A percentile compares a stretch with the other conserved stretches of the same genome.
phyloP scores from a whole-genome alignment of 92 coral and sea anemone species.

The Muricea muricata region DNA sequence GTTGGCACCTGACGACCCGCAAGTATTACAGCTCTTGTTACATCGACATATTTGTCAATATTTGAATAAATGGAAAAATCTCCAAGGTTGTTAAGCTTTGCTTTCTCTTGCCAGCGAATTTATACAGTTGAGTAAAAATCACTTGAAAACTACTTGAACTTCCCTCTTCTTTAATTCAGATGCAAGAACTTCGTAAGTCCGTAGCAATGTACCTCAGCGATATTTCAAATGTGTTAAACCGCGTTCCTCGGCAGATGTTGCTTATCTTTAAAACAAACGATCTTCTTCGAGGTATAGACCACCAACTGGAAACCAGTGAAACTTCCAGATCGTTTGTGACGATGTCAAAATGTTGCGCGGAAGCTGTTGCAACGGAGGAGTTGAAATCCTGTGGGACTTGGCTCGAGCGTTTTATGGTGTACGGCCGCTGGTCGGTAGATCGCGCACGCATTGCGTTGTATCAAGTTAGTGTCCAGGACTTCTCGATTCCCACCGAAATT shows the following conservation, averaged over 20 bases:
- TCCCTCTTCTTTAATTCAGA: slow-evolving; percentile 61
- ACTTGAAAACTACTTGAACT: not conserved
- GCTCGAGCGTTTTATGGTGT: slow-evolving; percentile 79
- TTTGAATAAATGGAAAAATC: too few species aligned
- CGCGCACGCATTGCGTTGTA: slow-evolving; percentile 37
- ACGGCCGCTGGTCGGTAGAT: slow-evolving; percentile 41
- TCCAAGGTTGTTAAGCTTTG: too few species aligned
- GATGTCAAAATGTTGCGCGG: slow-evolving; percentile 95
- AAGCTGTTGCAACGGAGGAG: slow-evolving; percentile 85
- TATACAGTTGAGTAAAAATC: too few species aligned
- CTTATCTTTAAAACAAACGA: slow-evolving; percentile 94
- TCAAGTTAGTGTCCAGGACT: slow-evolving; percentile 46
- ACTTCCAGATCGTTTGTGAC: slow-evolving; percentile 90
- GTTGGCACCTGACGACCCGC: too few species aligned
- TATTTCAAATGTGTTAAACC: slow-evolving; percentile 83
- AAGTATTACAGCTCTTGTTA: too few species aligned
- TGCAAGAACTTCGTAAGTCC: slow-evolving; percentile 74
- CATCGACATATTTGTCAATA: too few species aligned
- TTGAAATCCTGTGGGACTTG: slow-evolving; percentile 72
- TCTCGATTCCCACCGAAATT: slow-evolving; percentile 7
- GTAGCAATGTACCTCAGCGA: slow-evolving; percentile 77
- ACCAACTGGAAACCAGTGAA: slow-evolving; percentile 85
- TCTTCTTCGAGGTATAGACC: slow-evolving; percentile 89
- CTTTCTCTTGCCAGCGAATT: too few species aligned
- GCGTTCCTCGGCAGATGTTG: slow-evolving; percentile 88